phyloP scores from a whole-genome alignment of 2,113 vertebrate genomes.

The Herpetotheres cachinnans region DNA sequence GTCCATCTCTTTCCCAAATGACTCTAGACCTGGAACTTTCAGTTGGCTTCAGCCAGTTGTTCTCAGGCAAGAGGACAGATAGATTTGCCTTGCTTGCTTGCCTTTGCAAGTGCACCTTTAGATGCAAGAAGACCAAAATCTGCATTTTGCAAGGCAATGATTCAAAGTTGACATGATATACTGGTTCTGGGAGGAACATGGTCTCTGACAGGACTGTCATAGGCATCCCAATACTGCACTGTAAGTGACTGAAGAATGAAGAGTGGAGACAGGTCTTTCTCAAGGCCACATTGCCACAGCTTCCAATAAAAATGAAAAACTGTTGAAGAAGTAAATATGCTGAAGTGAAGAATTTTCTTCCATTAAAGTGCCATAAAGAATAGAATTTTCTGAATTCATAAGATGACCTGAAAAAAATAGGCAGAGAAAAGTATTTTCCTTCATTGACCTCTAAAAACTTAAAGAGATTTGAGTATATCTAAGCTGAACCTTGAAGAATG shows the following conservation, averaged over 20 bases:
- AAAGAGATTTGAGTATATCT: not conserved
- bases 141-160: not conserved
- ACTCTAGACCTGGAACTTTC: not conserved
- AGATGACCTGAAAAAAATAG: not conserved
- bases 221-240: not conserved
- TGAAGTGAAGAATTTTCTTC: not conserved
- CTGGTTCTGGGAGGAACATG: not conserved
- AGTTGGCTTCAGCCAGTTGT: not conserved
- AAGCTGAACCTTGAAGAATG: not conserved
- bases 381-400: not conserved
- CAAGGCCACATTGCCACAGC: not conserved
- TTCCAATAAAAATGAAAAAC: not conserved
- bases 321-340: not conserved
- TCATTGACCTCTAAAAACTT: not conserved
- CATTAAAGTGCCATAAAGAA: not conserved
- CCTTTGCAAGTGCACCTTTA: not conserved
- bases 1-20: not conserved
- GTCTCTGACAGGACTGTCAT: not conserved
- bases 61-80: not conserved
- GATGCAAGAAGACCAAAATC: not conserved
- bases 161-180: not conserved
- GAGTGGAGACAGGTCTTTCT: not conserved
- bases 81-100: not conserved
- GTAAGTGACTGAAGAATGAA: not conserved
- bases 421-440: not conserved